A percentile compares a stretch with the other conserved stretches of the same genome.
These are phyloP conservation scores for Drosophila setifemur DNA, from an alignment of 1,140 invertebrate species.

Conservation along the genomic window DNA sequence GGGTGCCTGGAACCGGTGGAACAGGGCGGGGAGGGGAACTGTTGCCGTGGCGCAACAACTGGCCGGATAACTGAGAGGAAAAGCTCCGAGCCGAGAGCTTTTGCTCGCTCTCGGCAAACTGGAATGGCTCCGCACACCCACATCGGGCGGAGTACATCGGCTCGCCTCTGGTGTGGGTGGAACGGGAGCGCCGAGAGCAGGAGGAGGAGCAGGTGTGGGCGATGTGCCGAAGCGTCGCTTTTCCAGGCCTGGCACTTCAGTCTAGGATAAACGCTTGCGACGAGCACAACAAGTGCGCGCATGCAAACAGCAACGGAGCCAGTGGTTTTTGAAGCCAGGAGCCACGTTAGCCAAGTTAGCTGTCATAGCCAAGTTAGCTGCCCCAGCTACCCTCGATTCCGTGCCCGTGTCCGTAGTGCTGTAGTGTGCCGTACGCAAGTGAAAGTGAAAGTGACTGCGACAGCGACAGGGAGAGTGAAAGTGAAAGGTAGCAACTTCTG, in stretches of 20 bases:
- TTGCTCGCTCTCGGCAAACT: slow-evolving; percentile 41
- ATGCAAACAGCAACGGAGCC: slow-evolving; percentile 52
- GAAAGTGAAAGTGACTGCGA: slow-evolving; percentile 17
- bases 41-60: slow-evolving; percentile 75
- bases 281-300: slow-evolving; percentile 82
- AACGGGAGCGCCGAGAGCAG: slow-evolving; percentile 18
- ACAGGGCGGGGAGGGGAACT: slow-evolving; percentile 36
- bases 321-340: slow-evolving; percentile 24
- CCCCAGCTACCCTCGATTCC: slow-evolving; percentile 15
- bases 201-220: slow-evolving; percentile 37
- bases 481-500: neutral
- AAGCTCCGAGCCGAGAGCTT: slow-evolving; percentile 49
- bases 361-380: too few species aligned
- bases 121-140: slow-evolving; percentile 34
- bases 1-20: slow-evolving; percentile 20
- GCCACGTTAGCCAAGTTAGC: too few species aligned
- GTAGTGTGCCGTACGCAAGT: slow-evolving; percentile 32
- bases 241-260: slow-evolving; percentile 71
- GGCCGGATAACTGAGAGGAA: slow-evolving; percentile 64
- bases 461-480: slow-evolving; percentile 1
- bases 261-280: slow-evolving; percentile 82
- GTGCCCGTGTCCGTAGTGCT: slow-evolving; percentile 54
- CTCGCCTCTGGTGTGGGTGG: neutral
- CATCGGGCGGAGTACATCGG: neutral
- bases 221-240: slow-evolving; percentile 37